Conservation (phyloP, 1,140 invertebrate genomes). For the Drosophila teissieri region DNA sequence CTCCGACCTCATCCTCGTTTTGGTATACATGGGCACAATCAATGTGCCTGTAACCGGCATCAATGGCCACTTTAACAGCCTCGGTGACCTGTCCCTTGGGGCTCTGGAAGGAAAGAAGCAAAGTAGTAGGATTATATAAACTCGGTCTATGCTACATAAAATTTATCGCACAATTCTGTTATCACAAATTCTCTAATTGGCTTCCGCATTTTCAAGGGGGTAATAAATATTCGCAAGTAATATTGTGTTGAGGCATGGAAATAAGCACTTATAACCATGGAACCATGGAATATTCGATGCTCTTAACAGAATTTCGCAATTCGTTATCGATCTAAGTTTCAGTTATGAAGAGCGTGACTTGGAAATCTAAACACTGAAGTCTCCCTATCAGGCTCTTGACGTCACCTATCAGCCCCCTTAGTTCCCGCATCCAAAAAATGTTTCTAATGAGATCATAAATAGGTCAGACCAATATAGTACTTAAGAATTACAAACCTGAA, state of each 20-base stretch:
- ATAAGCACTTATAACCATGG: slow-evolving; percentile 1
- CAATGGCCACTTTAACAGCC: slow-evolving; percentile 91
- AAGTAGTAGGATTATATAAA: too few species aligned
- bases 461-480: background rate
- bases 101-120: slow-evolving; percentile 86
- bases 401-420: slow-evolving; percentile 30
- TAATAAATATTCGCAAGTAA: slow-evolving; percentile 7
- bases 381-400: slow-evolving; percentile 24
- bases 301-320: slow-evolving; percentile 40
- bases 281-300: slow-evolving; percentile 22
- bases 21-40: slow-evolving; percentile 93
- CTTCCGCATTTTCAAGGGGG: background rate
- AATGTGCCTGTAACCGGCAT: slow-evolving; percentile 92
- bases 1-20: slow-evolving; percentile 91
- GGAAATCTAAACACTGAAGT: slow-evolving; percentile 10
- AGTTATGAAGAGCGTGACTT: slow-evolving; percentile 30
- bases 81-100: slow-evolving; percentile 89
- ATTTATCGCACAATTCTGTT: too few species aligned
- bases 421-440: background rate
- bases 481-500: background rate
- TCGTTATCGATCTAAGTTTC: slow-evolving; percentile 14
- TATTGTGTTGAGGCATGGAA: slow-evolving; percentile 7
- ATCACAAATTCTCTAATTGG: background rate
- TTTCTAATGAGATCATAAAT: slow-evolving; percentile 5
- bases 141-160: too few species aligned